Percentiles rank a stretch among this genome's conserved stretches.
phyloP scores from a whole-genome alignment of 2,797 vertebrate species.

The Amazona finschi region DNA sequence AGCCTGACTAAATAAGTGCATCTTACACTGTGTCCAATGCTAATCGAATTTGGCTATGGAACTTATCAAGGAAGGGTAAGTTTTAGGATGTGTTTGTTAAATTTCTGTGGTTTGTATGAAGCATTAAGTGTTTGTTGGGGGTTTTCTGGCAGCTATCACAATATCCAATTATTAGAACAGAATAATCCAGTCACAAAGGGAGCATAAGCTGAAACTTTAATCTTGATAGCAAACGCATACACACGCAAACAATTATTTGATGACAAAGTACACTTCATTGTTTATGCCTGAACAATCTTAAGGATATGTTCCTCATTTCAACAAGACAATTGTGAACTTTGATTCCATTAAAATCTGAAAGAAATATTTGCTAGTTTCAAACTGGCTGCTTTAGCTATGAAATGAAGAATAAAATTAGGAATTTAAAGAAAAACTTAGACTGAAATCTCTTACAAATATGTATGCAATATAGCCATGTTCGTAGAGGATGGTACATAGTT shows the following conservation, averaged over 20 bases:
- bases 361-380: neutral
- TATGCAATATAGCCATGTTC: neutral
- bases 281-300: neutral
- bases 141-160: neutral
- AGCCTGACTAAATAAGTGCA: neutral
- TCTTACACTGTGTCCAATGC: neutral
- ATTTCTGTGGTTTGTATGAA: neutral
- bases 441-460: neutral
- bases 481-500: neutral
- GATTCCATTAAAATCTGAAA: neutral
- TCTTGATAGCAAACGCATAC: neutral
- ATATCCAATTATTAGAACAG: neutral
- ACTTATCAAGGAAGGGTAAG: neutral
- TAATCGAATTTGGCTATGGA: neutral
- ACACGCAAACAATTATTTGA: neutral
- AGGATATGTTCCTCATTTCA: neutral
- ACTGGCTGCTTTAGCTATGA: neutral
- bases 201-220: neutral
- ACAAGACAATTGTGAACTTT: neutral
- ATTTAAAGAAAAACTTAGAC: neutral
- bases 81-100: neutral
- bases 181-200: neutral
- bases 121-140: accelerated
- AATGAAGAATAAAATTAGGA: neutral
- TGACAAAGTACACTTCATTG: neutral